Conservation (phyloP, 2,888 invertebrate genomes). For the Agonopterix arenella region DNA sequence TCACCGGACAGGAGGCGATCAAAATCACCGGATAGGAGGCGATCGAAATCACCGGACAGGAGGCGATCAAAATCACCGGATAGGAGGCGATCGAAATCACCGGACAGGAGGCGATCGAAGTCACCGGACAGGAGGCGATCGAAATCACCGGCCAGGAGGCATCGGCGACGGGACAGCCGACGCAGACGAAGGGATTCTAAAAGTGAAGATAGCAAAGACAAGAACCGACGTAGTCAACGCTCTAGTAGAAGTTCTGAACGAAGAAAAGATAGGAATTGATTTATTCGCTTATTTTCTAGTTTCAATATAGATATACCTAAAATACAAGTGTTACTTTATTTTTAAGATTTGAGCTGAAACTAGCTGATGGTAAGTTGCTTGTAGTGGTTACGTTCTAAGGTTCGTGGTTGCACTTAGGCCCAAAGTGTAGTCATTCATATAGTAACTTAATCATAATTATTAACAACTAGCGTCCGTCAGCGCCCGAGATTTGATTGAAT, state of each 20-base stretch:
- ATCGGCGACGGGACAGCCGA: background rate
- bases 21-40: background rate
- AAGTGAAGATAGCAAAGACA: background rate
- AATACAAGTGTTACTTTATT: background rate
- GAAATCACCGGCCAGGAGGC: background rate
- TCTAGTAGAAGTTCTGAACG: background rate
- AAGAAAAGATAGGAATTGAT: background rate
- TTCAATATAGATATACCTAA: background rate
- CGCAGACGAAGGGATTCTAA: background rate
- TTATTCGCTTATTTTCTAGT: too few species aligned
- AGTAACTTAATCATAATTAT: too few species aligned
- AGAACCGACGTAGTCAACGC: background rate
- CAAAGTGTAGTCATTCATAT: too few species aligned
- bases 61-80: background rate
- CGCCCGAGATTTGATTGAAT: too few species aligned
- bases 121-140: background rate
- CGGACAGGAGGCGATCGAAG: background rate
- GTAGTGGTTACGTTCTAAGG: too few species aligned
- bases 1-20: constrained; percentile 4
- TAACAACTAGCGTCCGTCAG: too few species aligned
- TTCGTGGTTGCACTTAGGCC: too few species aligned
- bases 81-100: background rate
- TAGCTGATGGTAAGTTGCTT: too few species aligned
- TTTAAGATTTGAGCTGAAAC: too few species aligned
- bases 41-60: constrained; percentile 5